Evolutionary conservation across 2,797 vertebrate species (phyloP), one percentile per base, ranked within the genome.

Genomic region (Typhlichthys subterraneus): DNA sequence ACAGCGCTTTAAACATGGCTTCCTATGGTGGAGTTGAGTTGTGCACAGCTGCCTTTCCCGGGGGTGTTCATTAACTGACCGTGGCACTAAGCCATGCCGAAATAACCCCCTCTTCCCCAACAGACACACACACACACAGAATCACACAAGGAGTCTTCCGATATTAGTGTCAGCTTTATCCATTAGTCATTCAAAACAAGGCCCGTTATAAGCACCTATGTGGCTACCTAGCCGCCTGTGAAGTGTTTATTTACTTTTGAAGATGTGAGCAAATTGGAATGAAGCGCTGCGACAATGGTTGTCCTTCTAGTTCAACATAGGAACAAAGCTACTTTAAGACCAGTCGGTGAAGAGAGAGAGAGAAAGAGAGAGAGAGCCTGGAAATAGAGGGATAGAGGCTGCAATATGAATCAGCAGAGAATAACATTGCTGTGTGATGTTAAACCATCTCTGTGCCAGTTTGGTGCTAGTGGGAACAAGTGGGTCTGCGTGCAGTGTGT

Each of bases 181-280:
- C 71, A 87, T 89, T 85, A 70, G 67, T 76, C 76, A 88, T 87
- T 88, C 76, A 75, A 84, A 85, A 81, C 80, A 59, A 78, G 75
- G 61, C 70, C 61, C 61, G 64, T 61, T 72, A 64, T 82, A 69
- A 79, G 73, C 79, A 81, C 81, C 76, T 68, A 67, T 67, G 75
- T 53, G 75, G 61, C 59, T 15, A 11, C 70, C 63, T 51, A 49
- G 62, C 70, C 42, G 53, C 70, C 80, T 79, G 74, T 80, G 75
- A 77, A 75, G 71, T 75, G 74, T 82, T 85, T 88, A 77, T 84
- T 88, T 86, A 84, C 79, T 77, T 86, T 79, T 76, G 73, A 75
- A 15, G 57, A 47, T 13, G 65, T 61, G 75, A 79, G 79, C 67
- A 82, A 83, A 86, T 82, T 80, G 69, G 67, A 84, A 81, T 53